Evolutionary conservation across 2,888 invertebrate species (phyloP).

Genomic region (Scrobipalpa atriplicella): DNA sequence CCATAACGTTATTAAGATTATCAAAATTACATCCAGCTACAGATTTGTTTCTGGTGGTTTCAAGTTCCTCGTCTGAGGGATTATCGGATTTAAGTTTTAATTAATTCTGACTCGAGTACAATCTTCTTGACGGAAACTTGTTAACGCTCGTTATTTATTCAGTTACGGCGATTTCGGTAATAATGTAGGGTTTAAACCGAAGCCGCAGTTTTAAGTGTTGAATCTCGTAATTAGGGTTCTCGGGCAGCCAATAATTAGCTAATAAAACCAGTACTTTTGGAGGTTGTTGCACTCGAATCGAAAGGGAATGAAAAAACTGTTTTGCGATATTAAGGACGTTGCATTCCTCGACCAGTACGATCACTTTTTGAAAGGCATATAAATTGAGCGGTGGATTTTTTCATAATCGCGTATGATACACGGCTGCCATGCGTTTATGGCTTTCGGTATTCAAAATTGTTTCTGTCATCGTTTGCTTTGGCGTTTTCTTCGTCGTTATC

Average conservation of each 20-base stretch:
- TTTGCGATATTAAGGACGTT: constrained; percentile 24
- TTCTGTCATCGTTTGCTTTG: constrained; percentile 18
- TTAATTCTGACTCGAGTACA: constrained; percentile 29
- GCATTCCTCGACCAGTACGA: constrained; percentile 21
- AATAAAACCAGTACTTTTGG: constrained; percentile 48
- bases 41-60: constrained; percentile 38
- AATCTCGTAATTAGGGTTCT: constrained; percentile 44
- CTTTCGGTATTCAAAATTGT: constrained; percentile 15
- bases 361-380: constrained; percentile 22
- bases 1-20: constrained; percentile 49
- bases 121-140: constrained; percentile 26
- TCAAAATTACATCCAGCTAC: constrained; percentile 33
- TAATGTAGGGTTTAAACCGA: constrained; percentile 24
- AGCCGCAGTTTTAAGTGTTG: constrained; percentile 36
- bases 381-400: constrained; percentile 20
- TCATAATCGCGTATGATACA: constrained; percentile 17
- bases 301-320: constrained; percentile 26
- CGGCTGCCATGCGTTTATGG: not conserved
- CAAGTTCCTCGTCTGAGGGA: constrained; percentile 35
- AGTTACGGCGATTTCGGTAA: constrained; percentile 25
- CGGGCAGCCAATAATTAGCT: constrained; percentile 52
- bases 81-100: constrained; percentile 34
- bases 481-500: constrained; percentile 20
- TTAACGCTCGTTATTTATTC: constrained; percentile 23
- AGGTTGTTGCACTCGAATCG: constrained; percentile 39